Conservation (phyloP, 2,888 invertebrate genomes). For the Drosophila mayaguana region DNA sequence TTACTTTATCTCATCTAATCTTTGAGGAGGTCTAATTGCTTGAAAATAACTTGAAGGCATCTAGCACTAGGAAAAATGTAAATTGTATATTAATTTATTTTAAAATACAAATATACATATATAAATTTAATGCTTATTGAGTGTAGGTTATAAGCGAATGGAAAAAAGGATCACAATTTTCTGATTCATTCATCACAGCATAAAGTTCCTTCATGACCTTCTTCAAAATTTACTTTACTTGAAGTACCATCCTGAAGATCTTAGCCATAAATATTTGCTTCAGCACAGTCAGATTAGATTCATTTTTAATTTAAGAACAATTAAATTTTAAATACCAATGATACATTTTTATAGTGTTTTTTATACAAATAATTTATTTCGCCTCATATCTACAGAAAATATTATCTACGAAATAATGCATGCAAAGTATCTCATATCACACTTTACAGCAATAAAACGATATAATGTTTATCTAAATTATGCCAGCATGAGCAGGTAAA, state of each 20-base stretch:
- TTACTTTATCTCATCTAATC: not conserved
- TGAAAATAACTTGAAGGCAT: not conserved
- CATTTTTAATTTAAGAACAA: not conserved
- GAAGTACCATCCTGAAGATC: not conserved
- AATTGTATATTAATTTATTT: not conserved
- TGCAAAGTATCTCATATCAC: constrained; percentile 2
- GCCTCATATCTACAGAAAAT: not conserved
- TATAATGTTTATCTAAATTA: constrained; percentile 32
- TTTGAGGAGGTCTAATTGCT: not conserved
- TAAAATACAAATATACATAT: not conserved
- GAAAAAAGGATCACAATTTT: not conserved
- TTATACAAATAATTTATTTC: not conserved
- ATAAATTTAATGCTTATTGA: too few relatives aligned
- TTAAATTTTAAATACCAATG: not conserved
- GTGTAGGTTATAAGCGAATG: not conserved
- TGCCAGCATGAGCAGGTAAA: constrained; percentile 4
- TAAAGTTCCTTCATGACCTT: too few relatives aligned
- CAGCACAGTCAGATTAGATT: too few relatives aligned
- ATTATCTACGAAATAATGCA: constrained; percentile 9
- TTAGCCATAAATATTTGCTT: not conserved
- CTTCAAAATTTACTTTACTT: too few relatives aligned
- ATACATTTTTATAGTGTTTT: not conserved
- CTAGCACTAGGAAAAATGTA: not conserved
- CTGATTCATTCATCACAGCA: not conserved
- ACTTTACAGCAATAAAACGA: constrained; percentile 22